A percentile compares a stretch with the other conserved stretches of the same genome.
Conservation (phyloP, 2,113 vertebrate species). For the Lasiurus cinereus region DNA sequence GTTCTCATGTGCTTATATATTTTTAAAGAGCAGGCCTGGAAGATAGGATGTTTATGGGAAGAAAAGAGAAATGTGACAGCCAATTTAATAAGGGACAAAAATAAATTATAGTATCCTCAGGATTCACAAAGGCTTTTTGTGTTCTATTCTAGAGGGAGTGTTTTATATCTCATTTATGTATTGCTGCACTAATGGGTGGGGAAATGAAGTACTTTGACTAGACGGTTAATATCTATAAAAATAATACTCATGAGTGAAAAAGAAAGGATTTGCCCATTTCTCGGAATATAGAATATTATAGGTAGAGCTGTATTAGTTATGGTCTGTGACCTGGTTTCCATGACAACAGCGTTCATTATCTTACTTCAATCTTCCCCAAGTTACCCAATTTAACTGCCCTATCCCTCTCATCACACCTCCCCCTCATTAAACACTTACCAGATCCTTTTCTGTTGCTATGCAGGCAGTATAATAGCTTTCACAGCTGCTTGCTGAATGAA, state of each 20-base stretch:
- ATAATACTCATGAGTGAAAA: conserved; percentile 62
- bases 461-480: conserved; percentile 81
- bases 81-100: conserved; percentile 62
- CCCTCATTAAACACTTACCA: conserved; percentile 83
- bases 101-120: conserved; percentile 65
- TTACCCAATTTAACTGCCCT: conserved; percentile 83
- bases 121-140: conserved; percentile 47
- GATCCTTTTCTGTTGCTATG: conserved; percentile 78
- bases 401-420: conserved; percentile 83
- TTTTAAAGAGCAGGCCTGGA: conserved; percentile 54
- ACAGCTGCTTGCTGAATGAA: conserved; percentile 78
- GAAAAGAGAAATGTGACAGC: conserved; percentile 64
- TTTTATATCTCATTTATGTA: conserved; percentile 53
- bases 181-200: conserved; percentile 56
- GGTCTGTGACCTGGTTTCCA: conserved; percentile 82
- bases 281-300: conserved; percentile 73
- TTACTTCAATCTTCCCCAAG: conserved; percentile 79
- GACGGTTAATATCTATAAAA: conserved; percentile 69
- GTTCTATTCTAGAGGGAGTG: conserved; percentile 49
- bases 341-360: conserved; percentile 82
- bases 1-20: conserved; percentile 25
- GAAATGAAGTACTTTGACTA: conserved; percentile 34
- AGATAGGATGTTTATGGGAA: conserved; percentile 59
- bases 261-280: conserved; percentile 72
- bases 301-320: conserved; percentile 72